Base-by-base conservation (phyloP, 2,113 vertebrate genomes). In the Paracanthobrama guichenoti region DNA sequence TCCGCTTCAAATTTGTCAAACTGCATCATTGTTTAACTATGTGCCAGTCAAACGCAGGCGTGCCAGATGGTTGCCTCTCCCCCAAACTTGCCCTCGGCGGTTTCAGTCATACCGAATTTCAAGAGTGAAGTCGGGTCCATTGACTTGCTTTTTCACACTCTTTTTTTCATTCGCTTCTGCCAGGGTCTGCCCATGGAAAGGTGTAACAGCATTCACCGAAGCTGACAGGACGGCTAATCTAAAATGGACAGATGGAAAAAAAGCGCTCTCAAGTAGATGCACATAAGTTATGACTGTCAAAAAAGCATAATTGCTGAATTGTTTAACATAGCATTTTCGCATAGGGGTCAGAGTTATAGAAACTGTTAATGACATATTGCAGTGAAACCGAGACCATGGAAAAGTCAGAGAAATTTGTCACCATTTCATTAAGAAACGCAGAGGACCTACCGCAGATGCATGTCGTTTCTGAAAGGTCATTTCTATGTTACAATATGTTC, bases 1-100 rank as follows among this genome's bases (percentile, higher is more conserved):
- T 93, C 89, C 93, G 94, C 94, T 96, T 94, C 93, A 96, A 95
- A 97, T 97, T 96, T 96, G 96, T 98, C 97, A 97, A 96, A 96
- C 95, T 95, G 93, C 96, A 96, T 96, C 95, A 96, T 94, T 97
- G 96, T 98, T 97, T 96, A 95, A 91, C 90, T 94, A 94, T 92
- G 93, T 94, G 95, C 95, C 96, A 94, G 93, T 96, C 95, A 95
- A 94, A 95, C 86, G 90, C 87, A 90, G 90, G 88, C 85, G 91
- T 90, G 93, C 96, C 97, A 97, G 96, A 96, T 96, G 96, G 95
- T 94, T 71, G 44, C 92, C 92, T 94, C 94, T 94, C 90, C 91
- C 87, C 90, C 93, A 93, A 95, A 91, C 90, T 94, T 91, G 94
- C 96, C 96, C 91, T 93, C 90, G 94, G 95, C 95, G 92, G 91